Percentiles rank a stretch among this genome's conserved stretches.
These are phyloP conservation scores for Bradypodion pumilum DNA, from an alignment of 2,797 vertebrate species.

Conservation along the genomic window DNA sequence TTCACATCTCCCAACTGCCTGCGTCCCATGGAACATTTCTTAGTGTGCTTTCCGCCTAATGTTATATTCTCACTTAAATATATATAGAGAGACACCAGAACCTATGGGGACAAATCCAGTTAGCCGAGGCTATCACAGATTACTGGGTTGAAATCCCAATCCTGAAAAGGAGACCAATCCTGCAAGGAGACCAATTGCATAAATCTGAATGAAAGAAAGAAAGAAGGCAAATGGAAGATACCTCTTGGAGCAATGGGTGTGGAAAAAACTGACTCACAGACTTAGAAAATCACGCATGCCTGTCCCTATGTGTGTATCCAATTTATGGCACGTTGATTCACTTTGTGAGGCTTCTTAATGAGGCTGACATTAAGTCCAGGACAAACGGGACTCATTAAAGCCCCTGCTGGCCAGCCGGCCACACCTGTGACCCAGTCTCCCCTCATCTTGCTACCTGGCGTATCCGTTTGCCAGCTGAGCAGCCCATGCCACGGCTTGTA, in stretches of 20 bases:
- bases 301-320: slow-evolving; percentile 43
- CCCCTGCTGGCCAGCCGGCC: slow-evolving; percentile 48
- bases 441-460: slow-evolving; percentile 56
- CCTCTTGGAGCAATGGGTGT: background rate
- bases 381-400: slow-evolving; percentile 69
- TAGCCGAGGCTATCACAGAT: slow-evolving; percentile 35
- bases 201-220: background rate
- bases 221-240: too few species aligned
- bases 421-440: slow-evolving; percentile 57
- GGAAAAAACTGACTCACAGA: slow-evolving; percentile 51
- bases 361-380: slow-evolving; percentile 71
- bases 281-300: background rate
- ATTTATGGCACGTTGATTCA: slow-evolving; percentile 70
- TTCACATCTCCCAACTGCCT: background rate
- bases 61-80: too few species aligned
- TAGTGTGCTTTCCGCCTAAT: too few species aligned
- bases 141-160: slow-evolving; percentile 56
- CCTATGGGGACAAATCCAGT: slow-evolving; percentile 58
- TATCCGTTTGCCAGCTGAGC: background rate
- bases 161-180: slow-evolving; percentile 31
- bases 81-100: slow-evolving; percentile 2
- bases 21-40: background rate
- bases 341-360: slow-evolving; percentile 67
- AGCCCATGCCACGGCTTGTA: background rate
- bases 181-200: background rate